A percentile compares a stretch with the other conserved stretches of the same genome.
Conservation (phyloP, 2,797 vertebrate species). For the Malacoraja senta region DNA sequence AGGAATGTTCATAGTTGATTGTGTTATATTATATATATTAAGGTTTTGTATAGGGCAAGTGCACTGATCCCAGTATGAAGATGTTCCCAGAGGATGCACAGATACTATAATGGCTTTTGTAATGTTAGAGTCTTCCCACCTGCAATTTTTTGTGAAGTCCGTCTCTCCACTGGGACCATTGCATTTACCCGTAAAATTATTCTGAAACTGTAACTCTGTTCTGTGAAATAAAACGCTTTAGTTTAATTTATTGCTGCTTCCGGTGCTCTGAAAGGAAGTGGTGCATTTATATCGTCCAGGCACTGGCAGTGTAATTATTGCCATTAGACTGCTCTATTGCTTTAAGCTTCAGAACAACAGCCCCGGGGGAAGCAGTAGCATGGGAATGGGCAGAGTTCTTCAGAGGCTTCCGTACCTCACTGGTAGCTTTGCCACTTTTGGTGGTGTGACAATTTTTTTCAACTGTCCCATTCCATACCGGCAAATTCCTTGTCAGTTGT, state of each 20-base stretch:
- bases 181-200: background rate
- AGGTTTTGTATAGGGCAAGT: background rate
- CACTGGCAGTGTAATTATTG: too few relatives aligned
- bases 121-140: background rate
- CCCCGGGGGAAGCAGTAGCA: background rate
- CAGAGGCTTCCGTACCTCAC: background rate
- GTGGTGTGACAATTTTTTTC: background rate
- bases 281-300: background rate
- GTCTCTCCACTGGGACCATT: background rate
- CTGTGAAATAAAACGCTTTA: slow-evolving; percentile 12
- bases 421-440: background rate
- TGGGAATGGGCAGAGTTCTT: background rate
- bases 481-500: background rate
- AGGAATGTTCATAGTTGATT: background rate
- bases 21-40: background rate
- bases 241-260: slow-evolving; percentile 9
- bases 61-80: background rate
- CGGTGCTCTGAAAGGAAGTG: background rate
- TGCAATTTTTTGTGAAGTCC: too few relatives aligned
- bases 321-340: background rate
- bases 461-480: background rate
- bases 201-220: background rate
- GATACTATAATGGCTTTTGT: too few relatives aligned
- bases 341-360: background rate
- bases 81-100: background rate